A percentile compares a stretch with the other conserved stretches of the same genome.
Evolutionary conservation across 2,113 vertebrate genomes (phyloP).

Genomic region (Coryphaenoides rupestris): DNA sequence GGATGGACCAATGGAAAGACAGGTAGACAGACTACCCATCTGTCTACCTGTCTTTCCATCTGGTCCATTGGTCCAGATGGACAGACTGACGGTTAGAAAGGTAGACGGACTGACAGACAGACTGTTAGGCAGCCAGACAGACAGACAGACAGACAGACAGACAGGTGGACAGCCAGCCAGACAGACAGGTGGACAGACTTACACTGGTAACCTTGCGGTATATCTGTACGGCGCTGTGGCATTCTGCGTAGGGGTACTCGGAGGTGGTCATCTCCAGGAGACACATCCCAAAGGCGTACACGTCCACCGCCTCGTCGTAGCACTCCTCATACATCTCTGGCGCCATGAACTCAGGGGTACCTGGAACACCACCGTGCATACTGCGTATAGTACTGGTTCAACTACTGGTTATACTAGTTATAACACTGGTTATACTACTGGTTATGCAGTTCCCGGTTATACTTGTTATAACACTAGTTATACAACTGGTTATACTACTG

Average conservation of each 20-base stretch:
- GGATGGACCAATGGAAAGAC: too few species aligned
- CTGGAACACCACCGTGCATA: slow-evolving; percentile 22
- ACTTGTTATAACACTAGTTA: not conserved
- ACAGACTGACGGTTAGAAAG: too few species aligned
- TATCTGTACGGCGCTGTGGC: slow-evolving; percentile 88
- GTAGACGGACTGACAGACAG: too few species aligned
- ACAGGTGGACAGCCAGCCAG: too few species aligned
- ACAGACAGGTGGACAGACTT: slow-evolving; percentile 30
- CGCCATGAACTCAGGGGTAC: slow-evolving; percentile 90
- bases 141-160: too few species aligned
- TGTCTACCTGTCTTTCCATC: not conserved
- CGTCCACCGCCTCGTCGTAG: slow-evolving; percentile 87
- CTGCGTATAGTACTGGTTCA: too few species aligned
- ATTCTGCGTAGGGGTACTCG: slow-evolving; percentile 89
- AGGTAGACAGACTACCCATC: not conserved
- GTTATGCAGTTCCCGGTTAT: too few species aligned
- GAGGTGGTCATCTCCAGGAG: slow-evolving; percentile 94
- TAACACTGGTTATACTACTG: not conserved
- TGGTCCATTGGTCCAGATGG: too few species aligned
- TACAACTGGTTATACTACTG: too few species aligned
- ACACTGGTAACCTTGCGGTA: slow-evolving; percentile 93
- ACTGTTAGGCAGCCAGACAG: too few species aligned
- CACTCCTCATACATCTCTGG: slow-evolving; percentile 95
- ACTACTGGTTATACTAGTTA: too few species aligned
- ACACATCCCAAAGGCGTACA: slow-evolving; percentile 93